phyloP scores from a whole-genome alignment of 2,888 invertebrate species.

The Atethmia centrago region DNA sequence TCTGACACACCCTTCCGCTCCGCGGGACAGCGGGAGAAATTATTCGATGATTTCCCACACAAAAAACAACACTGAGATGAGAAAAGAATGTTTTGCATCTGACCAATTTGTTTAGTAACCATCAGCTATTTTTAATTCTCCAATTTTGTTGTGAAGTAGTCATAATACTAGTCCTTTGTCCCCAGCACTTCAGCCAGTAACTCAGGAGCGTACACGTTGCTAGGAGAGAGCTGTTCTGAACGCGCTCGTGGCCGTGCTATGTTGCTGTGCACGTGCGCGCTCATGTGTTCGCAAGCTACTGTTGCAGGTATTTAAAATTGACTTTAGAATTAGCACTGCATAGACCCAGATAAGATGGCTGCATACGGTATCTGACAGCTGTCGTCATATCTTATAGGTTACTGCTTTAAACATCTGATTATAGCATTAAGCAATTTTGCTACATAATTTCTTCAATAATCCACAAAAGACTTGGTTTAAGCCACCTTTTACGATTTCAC shows the following conservation, averaged over 20 bases:
- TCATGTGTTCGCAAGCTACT: slow-evolving; percentile 87
- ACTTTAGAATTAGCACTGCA: background rate
- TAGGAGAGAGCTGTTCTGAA: slow-evolving; percentile 85
- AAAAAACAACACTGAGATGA: background rate
- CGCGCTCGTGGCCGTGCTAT: slow-evolving; percentile 81
- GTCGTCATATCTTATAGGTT: background rate
- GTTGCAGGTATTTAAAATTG: slow-evolving; percentile 78
- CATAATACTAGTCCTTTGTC: slow-evolving; percentile 3
- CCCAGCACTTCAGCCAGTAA: slow-evolving; percentile 86
- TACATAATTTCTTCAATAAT: too few species aligned
- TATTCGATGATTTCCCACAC: too few species aligned
- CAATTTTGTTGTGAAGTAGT: background rate
- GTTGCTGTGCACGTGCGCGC: slow-evolving; percentile 83
- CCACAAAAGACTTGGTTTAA: too few species aligned
- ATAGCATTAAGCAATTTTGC: too few species aligned
- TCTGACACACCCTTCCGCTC: too few species aligned
- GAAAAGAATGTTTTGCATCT: background rate
- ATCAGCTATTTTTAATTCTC: too few species aligned
- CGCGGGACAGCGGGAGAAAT: too few species aligned
- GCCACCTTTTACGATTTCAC: too few species aligned
- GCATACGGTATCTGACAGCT: background rate
- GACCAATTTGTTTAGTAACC: background rate
- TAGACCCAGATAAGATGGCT: background rate
- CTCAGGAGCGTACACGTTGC: slow-evolving; percentile 85
- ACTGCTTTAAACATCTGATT: too few species aligned